These are phyloP conservation scores for Catocala nupta DNA, from an alignment of 2,888 invertebrate genomes.

Conservation along the genomic window DNA sequence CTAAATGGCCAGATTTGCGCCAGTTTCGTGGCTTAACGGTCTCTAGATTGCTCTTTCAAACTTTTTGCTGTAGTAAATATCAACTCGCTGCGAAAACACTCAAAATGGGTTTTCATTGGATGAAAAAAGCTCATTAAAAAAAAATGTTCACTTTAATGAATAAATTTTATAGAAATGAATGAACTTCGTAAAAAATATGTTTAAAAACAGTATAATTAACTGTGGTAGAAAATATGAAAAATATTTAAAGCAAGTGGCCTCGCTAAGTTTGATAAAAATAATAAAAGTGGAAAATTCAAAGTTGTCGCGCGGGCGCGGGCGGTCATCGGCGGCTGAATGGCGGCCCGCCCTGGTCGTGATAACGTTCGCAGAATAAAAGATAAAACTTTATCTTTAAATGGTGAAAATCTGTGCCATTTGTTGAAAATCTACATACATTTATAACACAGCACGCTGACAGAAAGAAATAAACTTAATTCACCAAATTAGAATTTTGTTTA, in stretches of 20 bases:
- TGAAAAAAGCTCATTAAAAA: slow-evolving; percentile 4
- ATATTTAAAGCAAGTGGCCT: slow-evolving; percentile 16
- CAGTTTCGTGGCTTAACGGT: slow-evolving; percentile 10
- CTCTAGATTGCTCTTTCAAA: slow-evolving; percentile 16
- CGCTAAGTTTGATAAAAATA: slow-evolving; percentile 43
- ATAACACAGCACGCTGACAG: slow-evolving; percentile 25
- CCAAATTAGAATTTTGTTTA: slow-evolving; percentile 18
- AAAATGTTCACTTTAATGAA: not conserved
- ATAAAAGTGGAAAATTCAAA: slow-evolving; percentile 45
- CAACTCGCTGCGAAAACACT: slow-evolving; percentile 2
- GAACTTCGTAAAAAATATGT: slow-evolving; percentile 16
- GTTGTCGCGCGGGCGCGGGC: slow-evolving; percentile 26
- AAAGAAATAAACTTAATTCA: slow-evolving; percentile 6
- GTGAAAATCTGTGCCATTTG: slow-evolving; percentile 45
- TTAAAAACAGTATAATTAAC: slow-evolving; percentile 23
- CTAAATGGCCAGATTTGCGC: slow-evolving; percentile 19
- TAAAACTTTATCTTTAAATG: slow-evolving; percentile 52
- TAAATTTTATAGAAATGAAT: slow-evolving; percentile 4
- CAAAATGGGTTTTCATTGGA: not conserved
- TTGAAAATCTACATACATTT: slow-evolving; percentile 28
- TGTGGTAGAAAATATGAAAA: slow-evolving; percentile 18
- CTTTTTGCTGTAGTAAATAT: slow-evolving; percentile 5
- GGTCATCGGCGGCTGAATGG: slow-evolving; percentile 36
- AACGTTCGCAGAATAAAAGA: slow-evolving; percentile 50
- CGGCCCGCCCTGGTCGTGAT: slow-evolving; percentile 31